Percentiles rank a stretch among this genome's conserved stretches.
Evolutionary conservation across 2,113 vertebrate genomes (phyloP).

Genomic region (Oncorhynchus masou): DNA sequence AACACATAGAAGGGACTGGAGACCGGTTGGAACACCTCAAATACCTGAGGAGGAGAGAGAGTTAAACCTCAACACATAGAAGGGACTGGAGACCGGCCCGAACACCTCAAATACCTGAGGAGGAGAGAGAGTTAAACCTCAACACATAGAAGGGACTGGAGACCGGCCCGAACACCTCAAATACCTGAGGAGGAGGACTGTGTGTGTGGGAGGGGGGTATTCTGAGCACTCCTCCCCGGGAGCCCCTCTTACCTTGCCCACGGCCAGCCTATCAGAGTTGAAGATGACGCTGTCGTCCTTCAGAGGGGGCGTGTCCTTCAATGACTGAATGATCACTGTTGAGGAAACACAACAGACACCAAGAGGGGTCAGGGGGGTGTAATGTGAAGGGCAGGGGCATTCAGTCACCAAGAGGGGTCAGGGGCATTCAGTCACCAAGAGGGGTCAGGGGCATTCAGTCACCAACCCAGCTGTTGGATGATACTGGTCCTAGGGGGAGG

Average conservation of each 20-base stretch:
- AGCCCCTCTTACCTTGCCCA: conserved; percentile 80
- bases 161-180: too few relatives aligned
- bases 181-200: too few relatives aligned
- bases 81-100: conserved; percentile 81
- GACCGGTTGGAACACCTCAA: conserved; percentile 94
- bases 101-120: conserved; percentile 92
- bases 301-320: conserved; percentile 80
- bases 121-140: too few relatives aligned
- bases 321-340: conserved; percentile 87
- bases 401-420: too few relatives aligned
- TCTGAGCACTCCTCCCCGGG: neutral
- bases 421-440: too few relatives aligned
- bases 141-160: too few relatives aligned
- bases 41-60: conserved; percentile 73
- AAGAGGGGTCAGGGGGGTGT: neutral
- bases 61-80: too few relatives aligned
- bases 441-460: too few relatives aligned
- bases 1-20: conserved; percentile 41
- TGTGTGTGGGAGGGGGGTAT: neutral
- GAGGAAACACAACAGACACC: conserved; percentile 25
- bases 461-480: too few relatives aligned
- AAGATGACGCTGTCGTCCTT: conserved; percentile 90
- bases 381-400: too few relatives aligned
- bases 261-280: conserved; percentile 74
- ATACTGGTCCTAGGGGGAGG: too few relatives aligned